Evolutionary conservation across 2,888 invertebrate genomes (phyloP), one percentile per base, ranked within the genome.

Genomic region (Eilema sororculum): DNA sequence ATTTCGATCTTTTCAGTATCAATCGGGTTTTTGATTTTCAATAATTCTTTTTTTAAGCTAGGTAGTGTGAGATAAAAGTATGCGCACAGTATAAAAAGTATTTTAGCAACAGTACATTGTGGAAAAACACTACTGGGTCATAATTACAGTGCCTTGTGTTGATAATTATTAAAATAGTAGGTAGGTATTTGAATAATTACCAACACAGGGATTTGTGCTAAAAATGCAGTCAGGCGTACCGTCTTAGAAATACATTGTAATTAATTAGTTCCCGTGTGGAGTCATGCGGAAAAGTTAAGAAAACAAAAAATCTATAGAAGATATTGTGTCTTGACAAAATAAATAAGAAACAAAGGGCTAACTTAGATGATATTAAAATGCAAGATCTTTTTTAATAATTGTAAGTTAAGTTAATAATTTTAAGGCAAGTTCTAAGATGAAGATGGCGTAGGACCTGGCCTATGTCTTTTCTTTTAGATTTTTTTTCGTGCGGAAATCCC

Each of bases 231-330:
- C 52, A n/a, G 52, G 8, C n/a, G 52, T 52, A n/a, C 8, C 9
- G 5, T 52, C 52, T 52, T 52, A n/a, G 52, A 52, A 52, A 52
- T 52, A n/a, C n/a, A 52, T 52, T 52, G 20, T 52, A 52, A 52
- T 52, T 52, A n/a, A 52, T 52, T 52, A 52, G 52, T 52, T 52
- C n/a, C 46, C 52, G n/a, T 52, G 52, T n/a, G n/a, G n/a, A 52
- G 9, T 9, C 52, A 52, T 52, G 52, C 52, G 52, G 52, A 52
- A 52, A 52, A 52, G n/a, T 52, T 1, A n/a, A n/a, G 52, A n/a
- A 52, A 52, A n/a, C 52, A 52, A 52, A n/a, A 52, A 52, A n/a
- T 20, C 12, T n/a, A 52, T 20, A 9, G 52, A 9, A 52, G 9
- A 9, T n/a, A 52, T 9, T 52, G 52, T 52, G 20, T 52, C 52